Percentiles rank a stretch among this genome's conserved stretches.
These are phyloP conservation scores for Apodemia zela DNA, from an alignment of 2,888 invertebrate genomes.

Conservation along the genomic window DNA sequence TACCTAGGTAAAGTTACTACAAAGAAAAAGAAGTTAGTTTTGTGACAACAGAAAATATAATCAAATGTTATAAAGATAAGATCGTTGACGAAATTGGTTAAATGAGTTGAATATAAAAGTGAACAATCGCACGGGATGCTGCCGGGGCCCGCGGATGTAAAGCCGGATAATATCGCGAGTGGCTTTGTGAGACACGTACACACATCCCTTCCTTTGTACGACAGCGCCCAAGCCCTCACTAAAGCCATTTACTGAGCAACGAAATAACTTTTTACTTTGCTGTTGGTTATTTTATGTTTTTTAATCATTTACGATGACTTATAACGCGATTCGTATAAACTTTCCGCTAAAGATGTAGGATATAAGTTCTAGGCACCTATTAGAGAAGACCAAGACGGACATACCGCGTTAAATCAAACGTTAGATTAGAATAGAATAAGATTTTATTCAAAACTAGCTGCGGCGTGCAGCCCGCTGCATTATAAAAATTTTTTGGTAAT, in stretches of 20 bases:
- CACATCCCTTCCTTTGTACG: constrained; percentile 67
- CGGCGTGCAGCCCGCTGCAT: no score
- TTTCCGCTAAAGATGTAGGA: background rate
- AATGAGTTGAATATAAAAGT: constrained; percentile 14
- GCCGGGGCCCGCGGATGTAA: constrained; percentile 15
- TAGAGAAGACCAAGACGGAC: no score
- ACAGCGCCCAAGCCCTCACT: constrained; percentile 27
- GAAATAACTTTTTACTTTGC: background rate
- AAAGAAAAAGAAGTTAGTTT: no score
- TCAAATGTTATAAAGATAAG: background rate
- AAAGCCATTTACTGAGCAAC: background rate
- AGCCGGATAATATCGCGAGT: constrained; percentile 59
- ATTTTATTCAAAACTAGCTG: no score
- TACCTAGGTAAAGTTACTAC: no score
- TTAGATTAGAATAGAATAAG: no score
- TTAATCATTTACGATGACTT: background rate
- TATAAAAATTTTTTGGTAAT: no score
- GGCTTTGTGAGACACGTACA: constrained; percentile 72
- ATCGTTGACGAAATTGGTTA: background rate
- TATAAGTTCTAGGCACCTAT: no score
- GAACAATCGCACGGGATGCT: constrained; percentile 12
- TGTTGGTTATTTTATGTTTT: background rate
- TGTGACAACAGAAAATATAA: no score
- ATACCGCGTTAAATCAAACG: no score
- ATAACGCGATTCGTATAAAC: background rate